These are phyloP conservation scores for Rhea americana DNA, from an alignment of 2,113 vertebrate species.

Conservation along the genomic window DNA sequence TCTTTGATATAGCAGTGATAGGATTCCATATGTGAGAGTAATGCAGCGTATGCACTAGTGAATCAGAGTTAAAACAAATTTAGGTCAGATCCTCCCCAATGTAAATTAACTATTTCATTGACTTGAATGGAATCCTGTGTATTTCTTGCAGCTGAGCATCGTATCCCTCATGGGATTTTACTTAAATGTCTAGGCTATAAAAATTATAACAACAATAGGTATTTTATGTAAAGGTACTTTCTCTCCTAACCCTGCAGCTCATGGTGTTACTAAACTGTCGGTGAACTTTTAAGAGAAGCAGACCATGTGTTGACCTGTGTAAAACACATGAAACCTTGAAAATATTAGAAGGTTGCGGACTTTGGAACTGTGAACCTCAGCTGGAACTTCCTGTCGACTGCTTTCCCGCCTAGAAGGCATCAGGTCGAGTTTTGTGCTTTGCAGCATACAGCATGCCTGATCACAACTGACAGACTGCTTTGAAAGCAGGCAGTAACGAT, in stretches of 20 bases:
- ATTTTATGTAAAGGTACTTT: background rate
- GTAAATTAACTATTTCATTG: constrained; percentile 51
- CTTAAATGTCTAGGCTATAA: background rate
- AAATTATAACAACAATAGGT: background rate
- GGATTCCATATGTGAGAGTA: constrained; percentile 52
- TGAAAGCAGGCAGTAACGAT: constrained; percentile 64
- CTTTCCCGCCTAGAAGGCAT: constrained; percentile 36
- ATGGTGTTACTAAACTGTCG: background rate
- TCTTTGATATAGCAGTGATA: constrained; percentile 46
- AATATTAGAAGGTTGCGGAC: constrained; percentile 63
- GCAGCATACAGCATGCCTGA: constrained; percentile 53
- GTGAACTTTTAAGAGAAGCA: constrained; percentile 30
- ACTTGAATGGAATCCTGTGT: background rate
- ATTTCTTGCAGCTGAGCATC: background rate
- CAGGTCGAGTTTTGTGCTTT: constrained; percentile 63
- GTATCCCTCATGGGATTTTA: background rate
- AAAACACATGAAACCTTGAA: constrained; percentile 61
- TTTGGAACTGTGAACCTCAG: constrained; percentile 63
- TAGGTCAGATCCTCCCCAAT: constrained; percentile 58
- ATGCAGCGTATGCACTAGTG: background rate
- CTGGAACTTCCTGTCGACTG: constrained; percentile 70
- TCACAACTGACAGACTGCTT: constrained; percentile 75
- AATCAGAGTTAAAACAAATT: constrained; percentile 44
- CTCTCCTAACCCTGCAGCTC: background rate
- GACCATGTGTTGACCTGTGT: constrained; percentile 28